Evolutionary conservation across 2,888 invertebrate species (phyloP).

Genomic region (Lampropteryx suffumata): DNA sequence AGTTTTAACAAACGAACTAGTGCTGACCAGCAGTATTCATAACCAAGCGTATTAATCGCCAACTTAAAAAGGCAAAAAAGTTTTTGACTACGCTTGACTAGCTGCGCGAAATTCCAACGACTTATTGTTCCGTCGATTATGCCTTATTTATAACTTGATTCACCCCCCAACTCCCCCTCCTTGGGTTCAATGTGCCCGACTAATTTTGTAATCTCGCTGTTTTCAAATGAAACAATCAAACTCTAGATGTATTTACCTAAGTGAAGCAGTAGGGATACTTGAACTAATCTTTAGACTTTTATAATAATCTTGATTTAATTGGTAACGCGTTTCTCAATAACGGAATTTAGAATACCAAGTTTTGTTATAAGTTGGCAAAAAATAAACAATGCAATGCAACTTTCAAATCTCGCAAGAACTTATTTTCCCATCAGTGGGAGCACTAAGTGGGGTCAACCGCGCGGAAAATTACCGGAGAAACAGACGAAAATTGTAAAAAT

Average conservation of each 20-base stretch:
- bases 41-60: constrained; percentile 20
- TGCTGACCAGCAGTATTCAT: not conserved
- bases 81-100: constrained; percentile 41
- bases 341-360: too few species aligned
- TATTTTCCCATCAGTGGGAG: constrained; percentile 19
- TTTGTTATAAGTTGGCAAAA: too few species aligned
- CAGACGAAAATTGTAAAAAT: constrained; percentile 42
- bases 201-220: constrained; percentile 32
- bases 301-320: too few species aligned
- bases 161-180: constrained; percentile 29
- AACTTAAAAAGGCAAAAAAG: constrained; percentile 34
- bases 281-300: too few species aligned
- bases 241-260: not conserved
- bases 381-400: constrained; percentile 7
- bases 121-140: constrained; percentile 45
- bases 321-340: too few species aligned
- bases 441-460: constrained; percentile 33
- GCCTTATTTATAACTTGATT: constrained; percentile 49
- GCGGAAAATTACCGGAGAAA: constrained; percentile 41
- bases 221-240: constrained; percentile 30
- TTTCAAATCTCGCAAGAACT: constrained; percentile 19
- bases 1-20: too few species aligned
- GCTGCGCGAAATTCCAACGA: constrained; percentile 45
- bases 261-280: too few species aligned
- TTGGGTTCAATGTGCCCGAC: constrained; percentile 36